Evolutionary conservation across 2,113 vertebrate species (phyloP).

Genomic region (Rhinoderma darwinii): DNA sequence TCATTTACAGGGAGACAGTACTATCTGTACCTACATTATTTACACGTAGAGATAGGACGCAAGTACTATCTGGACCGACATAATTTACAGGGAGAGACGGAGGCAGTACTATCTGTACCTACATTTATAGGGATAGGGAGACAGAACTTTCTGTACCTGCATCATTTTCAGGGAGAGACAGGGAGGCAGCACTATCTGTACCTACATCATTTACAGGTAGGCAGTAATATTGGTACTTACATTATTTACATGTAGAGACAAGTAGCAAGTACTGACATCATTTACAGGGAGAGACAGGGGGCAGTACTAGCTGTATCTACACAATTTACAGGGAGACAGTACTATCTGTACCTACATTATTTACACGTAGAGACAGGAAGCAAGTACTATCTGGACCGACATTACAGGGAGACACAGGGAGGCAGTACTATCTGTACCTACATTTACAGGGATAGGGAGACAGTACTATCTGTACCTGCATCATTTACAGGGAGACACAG

Average conservation of each 20-base stretch:
- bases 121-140: no score
- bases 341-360: neutral
- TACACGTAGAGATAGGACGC: no score
- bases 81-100: no score
- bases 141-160: no score
- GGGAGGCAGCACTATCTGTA: neutral
- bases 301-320: neutral
- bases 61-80: no score
- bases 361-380: neutral
- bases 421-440: neutral
- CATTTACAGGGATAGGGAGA: neutral
- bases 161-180: no score
- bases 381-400: neutral
- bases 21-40: no score
- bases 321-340: neutral
- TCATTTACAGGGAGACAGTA: no score
- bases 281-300: neutral
- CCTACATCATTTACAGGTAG: neutral
- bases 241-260: neutral
- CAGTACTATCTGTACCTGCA: no score
- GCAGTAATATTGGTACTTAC: neutral
- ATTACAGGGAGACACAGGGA: neutral
- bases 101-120: no score
- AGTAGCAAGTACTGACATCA: neutral
- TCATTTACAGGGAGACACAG: no score